phyloP scores from a whole-genome alignment of 2,888 invertebrate species.

The Argyra leucocephala region DNA sequence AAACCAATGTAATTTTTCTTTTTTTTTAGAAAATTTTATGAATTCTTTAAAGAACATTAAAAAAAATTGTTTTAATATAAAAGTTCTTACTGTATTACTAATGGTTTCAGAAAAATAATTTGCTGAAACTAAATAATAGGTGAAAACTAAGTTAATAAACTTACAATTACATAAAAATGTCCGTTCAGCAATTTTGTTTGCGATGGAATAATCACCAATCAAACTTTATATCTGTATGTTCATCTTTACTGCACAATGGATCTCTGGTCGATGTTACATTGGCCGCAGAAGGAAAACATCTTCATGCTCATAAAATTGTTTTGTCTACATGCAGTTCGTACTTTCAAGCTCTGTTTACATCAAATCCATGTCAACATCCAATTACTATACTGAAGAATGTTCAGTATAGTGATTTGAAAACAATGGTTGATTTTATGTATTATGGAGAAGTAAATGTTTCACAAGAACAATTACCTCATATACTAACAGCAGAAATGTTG shows the following conservation, averaged over 20 bases:
- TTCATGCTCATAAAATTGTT: conserved; percentile 83
- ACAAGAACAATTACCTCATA: conserved; percentile 73
- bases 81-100: not conserved
- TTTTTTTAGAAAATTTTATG: no score
- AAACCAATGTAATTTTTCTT: no score
- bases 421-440: conserved; percentile 87
- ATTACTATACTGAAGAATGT: conserved; percentile 85
- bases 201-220: conserved; percentile 92
- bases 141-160: not conserved
- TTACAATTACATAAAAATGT: conserved; percentile 43
- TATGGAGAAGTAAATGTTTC: conserved; percentile 87
- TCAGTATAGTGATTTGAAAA: conserved; percentile 72
- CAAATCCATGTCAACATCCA: conserved; percentile 80
- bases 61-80: not conserved
- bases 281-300: conserved; percentile 77
- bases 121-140: not conserved
- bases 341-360: conserved; percentile 77
- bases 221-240: conserved; percentile 83
- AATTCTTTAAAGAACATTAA: not conserved
- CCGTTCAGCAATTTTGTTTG: conserved; percentile 67
- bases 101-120: not conserved
- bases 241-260: conserved; percentile 70
- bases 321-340: conserved; percentile 87
- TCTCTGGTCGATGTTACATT: conserved; percentile 81
- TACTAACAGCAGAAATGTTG: conserved; percentile 70